These are phyloP conservation scores for Boulengeromyrus knoepffleri DNA, from an alignment of 2,113 vertebrate species.

Conservation along the genomic window DNA sequence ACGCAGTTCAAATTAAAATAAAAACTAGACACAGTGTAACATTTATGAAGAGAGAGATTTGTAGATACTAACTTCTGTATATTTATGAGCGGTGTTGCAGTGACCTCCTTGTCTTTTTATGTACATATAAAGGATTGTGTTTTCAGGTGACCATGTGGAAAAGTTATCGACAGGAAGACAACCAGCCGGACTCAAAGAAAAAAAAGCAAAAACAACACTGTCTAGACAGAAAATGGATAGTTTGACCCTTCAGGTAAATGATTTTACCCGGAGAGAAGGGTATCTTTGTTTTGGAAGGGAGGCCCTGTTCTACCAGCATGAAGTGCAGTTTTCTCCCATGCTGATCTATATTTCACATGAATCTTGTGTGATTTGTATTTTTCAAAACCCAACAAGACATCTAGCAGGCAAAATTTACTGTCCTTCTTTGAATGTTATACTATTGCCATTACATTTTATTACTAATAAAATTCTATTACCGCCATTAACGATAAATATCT, in stretches of 20 bases:
- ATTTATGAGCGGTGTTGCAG: neutral
- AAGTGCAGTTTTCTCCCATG: neutral
- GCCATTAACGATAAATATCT: neutral
- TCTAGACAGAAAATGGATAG: neutral
- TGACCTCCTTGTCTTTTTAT: neutral
- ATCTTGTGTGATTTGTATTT: neutral
- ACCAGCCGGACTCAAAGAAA: neutral
- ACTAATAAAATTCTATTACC: neutral
- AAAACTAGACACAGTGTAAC: neutral
- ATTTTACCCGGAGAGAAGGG: neutral
- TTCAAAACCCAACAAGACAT: neutral
- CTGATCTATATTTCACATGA: neutral
- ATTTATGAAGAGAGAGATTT: neutral
- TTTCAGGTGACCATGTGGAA: neutral
- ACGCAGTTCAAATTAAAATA: neutral
- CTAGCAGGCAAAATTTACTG: neutral
- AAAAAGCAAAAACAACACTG: neutral
- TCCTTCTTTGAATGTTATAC: neutral
- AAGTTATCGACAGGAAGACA: neutral
- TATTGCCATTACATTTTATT: neutral
- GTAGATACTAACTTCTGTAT: neutral
- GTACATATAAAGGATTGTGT: neutral
- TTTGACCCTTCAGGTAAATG: neutral
- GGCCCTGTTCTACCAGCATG: neutral
- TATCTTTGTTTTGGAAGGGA: neutral